A percentile compares a stretch with the other conserved stretches of the same genome.
Evolutionary conservation across 2,888 invertebrate species (phyloP).

Genomic region (Chydorus sphaericus): DNA sequence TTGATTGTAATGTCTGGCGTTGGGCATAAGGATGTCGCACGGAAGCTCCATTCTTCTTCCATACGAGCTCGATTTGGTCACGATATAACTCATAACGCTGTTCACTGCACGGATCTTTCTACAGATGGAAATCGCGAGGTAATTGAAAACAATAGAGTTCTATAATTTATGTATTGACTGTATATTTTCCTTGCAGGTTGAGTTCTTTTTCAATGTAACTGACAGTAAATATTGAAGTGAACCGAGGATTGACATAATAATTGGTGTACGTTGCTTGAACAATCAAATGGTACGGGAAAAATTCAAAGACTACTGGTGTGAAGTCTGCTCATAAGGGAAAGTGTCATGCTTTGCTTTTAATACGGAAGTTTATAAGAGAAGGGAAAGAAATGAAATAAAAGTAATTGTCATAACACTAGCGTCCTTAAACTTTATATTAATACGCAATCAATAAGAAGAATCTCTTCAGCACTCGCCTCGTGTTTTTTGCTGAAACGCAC

Average conservation of each 20-base stretch:
- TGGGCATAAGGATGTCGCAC: conserved; percentile 58
- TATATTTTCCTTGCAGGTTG: background rate
- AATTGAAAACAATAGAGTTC: background rate
- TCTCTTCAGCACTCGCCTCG: no score
- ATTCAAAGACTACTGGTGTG: no score
- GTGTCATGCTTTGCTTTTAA: no score
- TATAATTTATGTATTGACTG: background rate
- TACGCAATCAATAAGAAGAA: no score
- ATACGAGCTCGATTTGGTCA: conserved; percentile 70
- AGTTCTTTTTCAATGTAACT: conserved; percentile 1
- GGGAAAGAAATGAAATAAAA: background rate
- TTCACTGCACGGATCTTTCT: conserved; percentile 84
- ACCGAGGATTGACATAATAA: no score
- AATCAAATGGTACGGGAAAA: no score
- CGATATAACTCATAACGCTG: conserved; percentile 67
- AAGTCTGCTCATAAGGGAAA: no score
- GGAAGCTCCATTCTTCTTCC: conserved; percentile 65
- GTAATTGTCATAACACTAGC: no score
- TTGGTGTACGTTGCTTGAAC: no score
- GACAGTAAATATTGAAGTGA: background rate
- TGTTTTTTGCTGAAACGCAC: no score
- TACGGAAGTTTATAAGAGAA: background rate
- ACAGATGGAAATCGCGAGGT: conserved; percentile 73
- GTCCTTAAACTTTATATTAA: no score
- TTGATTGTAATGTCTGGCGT: background rate